These are phyloP conservation scores for Rotaria macrura DNA, from an alignment of 2,888 invertebrate genomes.

Conservation along the genomic window DNA sequence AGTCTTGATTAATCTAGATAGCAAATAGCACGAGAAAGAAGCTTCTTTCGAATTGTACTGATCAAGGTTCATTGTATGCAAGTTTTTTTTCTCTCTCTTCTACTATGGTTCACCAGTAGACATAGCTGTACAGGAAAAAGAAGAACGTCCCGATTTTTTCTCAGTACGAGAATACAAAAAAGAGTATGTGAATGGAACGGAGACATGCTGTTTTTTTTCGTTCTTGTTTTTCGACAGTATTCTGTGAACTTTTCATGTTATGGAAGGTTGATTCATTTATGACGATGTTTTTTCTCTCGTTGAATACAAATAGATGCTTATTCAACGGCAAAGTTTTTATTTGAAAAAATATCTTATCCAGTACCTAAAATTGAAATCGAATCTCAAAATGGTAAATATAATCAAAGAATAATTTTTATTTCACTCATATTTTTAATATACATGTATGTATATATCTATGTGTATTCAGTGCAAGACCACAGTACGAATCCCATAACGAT, in stretches of 20 bases:
- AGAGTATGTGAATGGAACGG: too few species aligned
- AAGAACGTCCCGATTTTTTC: too few species aligned
- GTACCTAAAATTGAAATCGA: slow-evolving; percentile 65
- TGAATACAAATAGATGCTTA: slow-evolving; percentile 61
- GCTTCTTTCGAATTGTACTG: too few species aligned
- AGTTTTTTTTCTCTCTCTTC: too few species aligned
- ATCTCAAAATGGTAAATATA: slow-evolving; percentile 16
- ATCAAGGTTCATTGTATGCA: too few species aligned
- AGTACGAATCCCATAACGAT: slow-evolving; percentile 59
- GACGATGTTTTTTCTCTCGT: too few species aligned
- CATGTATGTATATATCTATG: background rate
- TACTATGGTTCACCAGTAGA: too few species aligned
- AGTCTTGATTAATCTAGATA: too few species aligned
- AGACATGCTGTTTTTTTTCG: background rate
- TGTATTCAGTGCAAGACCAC: background rate
- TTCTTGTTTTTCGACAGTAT: background rate
- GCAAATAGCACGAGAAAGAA: too few species aligned
- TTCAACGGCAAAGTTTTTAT: slow-evolving; percentile 89
- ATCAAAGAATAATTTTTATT: background rate
- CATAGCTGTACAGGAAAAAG: too few species aligned
- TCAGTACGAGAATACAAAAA: too few species aligned
- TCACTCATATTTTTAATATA: too few species aligned
- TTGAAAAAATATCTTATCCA: slow-evolving; percentile 90
- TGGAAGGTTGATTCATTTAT: background rate
- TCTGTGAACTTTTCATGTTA: background rate